Evolutionary conservation across 2,113 vertebrate genomes (phyloP).

Genomic region (Steatornis caripensis): DNA sequence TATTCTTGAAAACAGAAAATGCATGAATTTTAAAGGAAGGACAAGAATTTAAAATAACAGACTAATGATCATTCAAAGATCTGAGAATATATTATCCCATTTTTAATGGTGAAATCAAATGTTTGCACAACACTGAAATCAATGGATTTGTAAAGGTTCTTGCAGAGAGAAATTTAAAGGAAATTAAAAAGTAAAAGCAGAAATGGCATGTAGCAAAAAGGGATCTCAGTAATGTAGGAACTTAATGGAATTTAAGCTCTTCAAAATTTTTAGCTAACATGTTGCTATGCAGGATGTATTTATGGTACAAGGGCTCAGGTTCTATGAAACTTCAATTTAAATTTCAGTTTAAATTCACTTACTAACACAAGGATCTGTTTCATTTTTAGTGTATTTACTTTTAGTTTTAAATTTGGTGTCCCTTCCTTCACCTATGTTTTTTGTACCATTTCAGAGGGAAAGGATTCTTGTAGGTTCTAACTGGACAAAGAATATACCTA

Average conservation of each 20-base stretch:
- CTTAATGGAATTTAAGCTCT: background rate
- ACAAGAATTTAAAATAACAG: background rate
- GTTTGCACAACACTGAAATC: background rate
- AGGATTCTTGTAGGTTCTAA: background rate
- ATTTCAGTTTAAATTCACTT: background rate
- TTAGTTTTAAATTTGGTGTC: background rate
- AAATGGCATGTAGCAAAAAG: background rate
- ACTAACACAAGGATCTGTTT: background rate
- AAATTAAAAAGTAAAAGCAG: background rate
- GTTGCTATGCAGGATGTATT: background rate
- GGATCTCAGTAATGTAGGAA: background rate
- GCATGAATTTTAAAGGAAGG: background rate
- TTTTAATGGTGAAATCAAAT: background rate
- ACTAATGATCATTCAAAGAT: background rate
- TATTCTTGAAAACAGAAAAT: background rate
- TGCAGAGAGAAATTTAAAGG: background rate
- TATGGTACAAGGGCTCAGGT: background rate
- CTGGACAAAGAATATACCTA: background rate
- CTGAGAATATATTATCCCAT: background rate
- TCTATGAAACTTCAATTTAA: background rate
- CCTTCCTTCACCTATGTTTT: background rate
- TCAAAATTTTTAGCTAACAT: background rate
- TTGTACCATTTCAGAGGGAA: background rate
- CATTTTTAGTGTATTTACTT: background rate
- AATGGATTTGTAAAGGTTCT: background rate